Percentiles rank a stretch among this genome's conserved stretches.
Conservation (phyloP, 92 coral and sea anemone species). For the Micromussa lordhowensis region DNA sequence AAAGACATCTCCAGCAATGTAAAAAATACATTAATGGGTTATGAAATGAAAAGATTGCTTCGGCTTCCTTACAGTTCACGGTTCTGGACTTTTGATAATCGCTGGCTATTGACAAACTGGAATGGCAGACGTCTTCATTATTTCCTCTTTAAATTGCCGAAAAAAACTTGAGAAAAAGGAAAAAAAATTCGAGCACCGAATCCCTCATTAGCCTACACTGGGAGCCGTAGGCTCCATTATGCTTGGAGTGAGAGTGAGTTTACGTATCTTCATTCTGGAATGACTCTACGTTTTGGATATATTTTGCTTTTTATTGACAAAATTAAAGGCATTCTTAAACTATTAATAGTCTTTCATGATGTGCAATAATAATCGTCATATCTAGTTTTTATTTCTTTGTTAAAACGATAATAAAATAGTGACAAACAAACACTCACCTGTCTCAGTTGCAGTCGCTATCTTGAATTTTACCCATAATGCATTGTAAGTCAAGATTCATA, state of each 20-base stretch:
- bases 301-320: background rate
- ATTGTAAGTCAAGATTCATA: slow-evolving; percentile 1
- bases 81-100: background rate
- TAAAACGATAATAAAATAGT: too few species aligned
- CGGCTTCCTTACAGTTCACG: slow-evolving; percentile 10
- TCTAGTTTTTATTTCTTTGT: background rate
- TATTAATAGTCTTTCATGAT: slow-evolving; percentile 3
- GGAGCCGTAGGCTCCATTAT: background rate
- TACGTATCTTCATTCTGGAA: background rate
- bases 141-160: slow-evolving; percentile 1
- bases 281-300: background rate
- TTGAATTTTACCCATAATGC: slow-evolving; percentile 17
- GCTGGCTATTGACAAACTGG: background rate
- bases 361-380: background rate
- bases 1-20: background rate
- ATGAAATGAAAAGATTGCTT: slow-evolving; percentile 1
- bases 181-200: background rate
- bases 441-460: slow-evolving; percentile 19
- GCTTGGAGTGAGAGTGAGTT: background rate
- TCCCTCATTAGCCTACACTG: slow-evolving; percentile 7
- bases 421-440: slow-evolving; percentile 11
- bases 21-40: slow-evolving; percentile 2
- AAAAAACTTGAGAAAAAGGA: slow-evolving; percentile 16
- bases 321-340: background rate
- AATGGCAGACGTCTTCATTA: background rate